Evolutionary conservation across 1,140 invertebrate genomes (phyloP).

Genomic region (Drosophila cardini): DNA sequence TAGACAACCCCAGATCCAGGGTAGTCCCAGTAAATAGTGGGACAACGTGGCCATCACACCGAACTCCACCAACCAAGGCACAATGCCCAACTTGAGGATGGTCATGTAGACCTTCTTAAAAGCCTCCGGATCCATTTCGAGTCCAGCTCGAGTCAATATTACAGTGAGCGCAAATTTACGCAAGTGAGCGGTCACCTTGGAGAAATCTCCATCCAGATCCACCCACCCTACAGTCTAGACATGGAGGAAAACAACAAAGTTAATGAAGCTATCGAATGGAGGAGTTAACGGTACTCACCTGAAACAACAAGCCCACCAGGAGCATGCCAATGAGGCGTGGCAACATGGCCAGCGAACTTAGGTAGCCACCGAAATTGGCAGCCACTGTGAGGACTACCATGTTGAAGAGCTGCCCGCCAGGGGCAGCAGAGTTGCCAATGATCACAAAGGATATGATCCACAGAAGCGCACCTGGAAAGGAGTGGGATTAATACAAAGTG

Average conservation of each 20-base stretch:
- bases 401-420: constrained; percentile 92
- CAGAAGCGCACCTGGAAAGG: constrained; percentile 87
- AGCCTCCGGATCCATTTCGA: constrained; percentile 94
- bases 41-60: constrained; percentile 88
- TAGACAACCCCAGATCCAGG: constrained; percentile 95
- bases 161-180: constrained; percentile 95
- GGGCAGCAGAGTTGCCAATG: constrained; percentile 90
- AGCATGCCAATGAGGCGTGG: constrained; percentile 96
- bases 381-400: constrained; percentile 90
- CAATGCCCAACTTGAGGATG: constrained; percentile 92
- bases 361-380: constrained; percentile 92
- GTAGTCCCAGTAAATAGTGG: constrained; percentile 91
- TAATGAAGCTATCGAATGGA: background rate
- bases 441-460: constrained; percentile 91
- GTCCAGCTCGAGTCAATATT: constrained; percentile 95
- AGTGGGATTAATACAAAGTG: background rate
- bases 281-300: constrained; percentile 72
- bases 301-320: constrained; percentile 91
- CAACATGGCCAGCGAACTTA: constrained; percentile 90
- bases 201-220: constrained; percentile 88
- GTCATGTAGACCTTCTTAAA: constrained; percentile 92
- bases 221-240: constrained; percentile 89
- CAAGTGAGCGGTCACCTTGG: constrained; percentile 87
- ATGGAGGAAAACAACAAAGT: background rate
- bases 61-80: constrained; percentile 94